These are phyloP conservation scores for Hetaerina americana DNA, from an alignment of 1,140 invertebrate genomes.

Conservation along the genomic window DNA sequence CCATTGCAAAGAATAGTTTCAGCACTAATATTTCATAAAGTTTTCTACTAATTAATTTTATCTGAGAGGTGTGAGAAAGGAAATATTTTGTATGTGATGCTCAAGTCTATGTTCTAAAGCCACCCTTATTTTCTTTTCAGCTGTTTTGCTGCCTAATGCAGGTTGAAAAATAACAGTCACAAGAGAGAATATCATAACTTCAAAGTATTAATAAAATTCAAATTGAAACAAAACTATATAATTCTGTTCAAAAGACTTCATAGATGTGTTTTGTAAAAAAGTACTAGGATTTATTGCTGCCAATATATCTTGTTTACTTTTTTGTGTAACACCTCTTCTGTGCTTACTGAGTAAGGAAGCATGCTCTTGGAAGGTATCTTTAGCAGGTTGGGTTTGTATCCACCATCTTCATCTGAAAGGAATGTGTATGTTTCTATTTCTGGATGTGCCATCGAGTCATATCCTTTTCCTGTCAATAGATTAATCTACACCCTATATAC, in stretches of 20 bases:
- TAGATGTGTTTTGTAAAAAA: conserved; percentile 1
- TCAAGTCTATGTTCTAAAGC: too few relatives aligned
- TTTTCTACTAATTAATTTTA: too few relatives aligned
- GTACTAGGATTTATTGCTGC: background rate
- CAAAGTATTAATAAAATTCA: background rate
- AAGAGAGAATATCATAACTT: background rate
- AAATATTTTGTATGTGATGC: too few relatives aligned
- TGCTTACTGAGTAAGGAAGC: background rate
- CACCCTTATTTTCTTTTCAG: background rate
- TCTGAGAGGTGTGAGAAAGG: too few relatives aligned
- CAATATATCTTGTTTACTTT: background rate
- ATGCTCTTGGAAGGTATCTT: background rate
- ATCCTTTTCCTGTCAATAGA: background rate
- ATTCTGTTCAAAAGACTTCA: background rate
- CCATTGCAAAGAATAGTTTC: too few relatives aligned
- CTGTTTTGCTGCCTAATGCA: background rate
- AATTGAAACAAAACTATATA: background rate
- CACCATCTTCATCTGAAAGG: background rate
- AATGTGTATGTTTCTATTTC: background rate
- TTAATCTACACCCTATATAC: background rate
- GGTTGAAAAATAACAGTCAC: background rate
- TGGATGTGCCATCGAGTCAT: background rate
- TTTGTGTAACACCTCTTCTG: background rate
- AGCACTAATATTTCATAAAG: too few relatives aligned
- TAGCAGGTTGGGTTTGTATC: background rate